Percentiles rank a stretch among this genome's conserved stretches.
Evolutionary conservation across 2,888 invertebrate genomes (phyloP).

Genomic region (Onthophagus sagittarius): DNA sequence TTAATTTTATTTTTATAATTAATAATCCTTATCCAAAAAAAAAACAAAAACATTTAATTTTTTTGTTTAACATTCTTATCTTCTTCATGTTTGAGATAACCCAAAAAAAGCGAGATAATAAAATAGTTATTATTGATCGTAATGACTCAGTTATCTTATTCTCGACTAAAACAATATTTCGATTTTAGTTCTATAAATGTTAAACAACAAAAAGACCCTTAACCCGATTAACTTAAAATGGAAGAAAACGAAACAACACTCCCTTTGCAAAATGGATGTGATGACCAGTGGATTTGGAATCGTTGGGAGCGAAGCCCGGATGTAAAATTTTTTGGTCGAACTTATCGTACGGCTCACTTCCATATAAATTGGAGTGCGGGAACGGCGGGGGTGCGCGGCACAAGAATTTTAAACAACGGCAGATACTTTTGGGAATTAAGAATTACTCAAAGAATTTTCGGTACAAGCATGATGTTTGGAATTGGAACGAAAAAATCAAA

Average conservation of each 20-base stretch:
- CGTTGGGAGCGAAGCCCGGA: constrained; percentile 54
- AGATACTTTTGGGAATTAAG: constrained; percentile 64
- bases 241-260: constrained; percentile 31
- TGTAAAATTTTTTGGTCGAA: constrained; percentile 56
- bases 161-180: neutral
- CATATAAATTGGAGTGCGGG: constrained; percentile 76
- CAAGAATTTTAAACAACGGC: constrained; percentile 60
- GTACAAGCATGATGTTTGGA: constrained; percentile 75
- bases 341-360: constrained; percentile 60
- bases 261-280: constrained; percentile 53
- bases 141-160: too few relatives aligned
- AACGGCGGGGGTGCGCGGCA: constrained; percentile 68
- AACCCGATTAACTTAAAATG: constrained; percentile 1
- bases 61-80: too few relatives aligned
- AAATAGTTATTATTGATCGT: too few relatives aligned
- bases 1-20: too few relatives aligned
- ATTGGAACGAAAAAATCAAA: constrained; percentile 50
- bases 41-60: too few relatives aligned
- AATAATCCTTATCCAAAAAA: too few relatives aligned
- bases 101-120: too few relatives aligned
- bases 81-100: too few relatives aligned
- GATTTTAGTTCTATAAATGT: neutral
- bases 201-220: neutral
- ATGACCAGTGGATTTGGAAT: constrained; percentile 69
- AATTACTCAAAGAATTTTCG: constrained; percentile 62